Conservation (phyloP, 1,140 invertebrate species). For the Dufourea novaeangliae region DNA sequence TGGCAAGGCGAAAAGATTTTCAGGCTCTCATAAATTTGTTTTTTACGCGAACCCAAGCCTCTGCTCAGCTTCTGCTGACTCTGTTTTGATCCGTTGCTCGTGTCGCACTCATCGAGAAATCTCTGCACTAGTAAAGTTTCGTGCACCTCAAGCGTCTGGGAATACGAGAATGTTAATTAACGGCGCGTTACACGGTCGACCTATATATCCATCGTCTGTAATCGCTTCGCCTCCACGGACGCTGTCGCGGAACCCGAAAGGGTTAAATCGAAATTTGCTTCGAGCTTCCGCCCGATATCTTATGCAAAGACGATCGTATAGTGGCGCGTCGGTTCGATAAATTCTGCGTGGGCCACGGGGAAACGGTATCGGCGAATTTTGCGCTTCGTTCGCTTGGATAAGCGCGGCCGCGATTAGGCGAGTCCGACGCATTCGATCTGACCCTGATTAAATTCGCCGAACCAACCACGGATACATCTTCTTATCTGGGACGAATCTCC, state of each 20-base stretch:
- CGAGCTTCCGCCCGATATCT: neutral
- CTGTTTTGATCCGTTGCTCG: too few relatives aligned
- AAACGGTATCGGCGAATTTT: conserved; percentile 45
- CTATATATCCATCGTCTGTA: too few relatives aligned
- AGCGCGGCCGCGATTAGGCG: conserved; percentile 51
- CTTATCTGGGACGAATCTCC: conserved; percentile 8
- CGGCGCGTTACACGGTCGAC: too few relatives aligned
- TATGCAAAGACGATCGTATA: neutral
- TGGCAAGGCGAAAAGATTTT: too few relatives aligned
- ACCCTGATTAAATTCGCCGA: conserved; percentile 46
- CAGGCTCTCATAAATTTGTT: too few relatives aligned
- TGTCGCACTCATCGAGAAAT: too few relatives aligned
- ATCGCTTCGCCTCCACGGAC: too few relatives aligned
- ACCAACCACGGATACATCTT: conserved; percentile 27
- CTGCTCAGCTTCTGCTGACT: too few relatives aligned
- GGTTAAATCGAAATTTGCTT: neutral
- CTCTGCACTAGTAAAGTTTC: too few relatives aligned
- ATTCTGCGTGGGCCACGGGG: conserved; percentile 26
- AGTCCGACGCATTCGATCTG: conserved; percentile 17
- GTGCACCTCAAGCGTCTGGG: too few relatives aligned
- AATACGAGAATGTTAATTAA: too few relatives aligned
- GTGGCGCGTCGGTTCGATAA: conserved; percentile 17
- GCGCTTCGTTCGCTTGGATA: conserved; percentile 46
- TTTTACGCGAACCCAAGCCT: too few relatives aligned
- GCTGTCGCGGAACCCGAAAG: neutral